phyloP scores from a whole-genome alignment of 2,113 vertebrate genomes.

The Scomber japonicus region DNA sequence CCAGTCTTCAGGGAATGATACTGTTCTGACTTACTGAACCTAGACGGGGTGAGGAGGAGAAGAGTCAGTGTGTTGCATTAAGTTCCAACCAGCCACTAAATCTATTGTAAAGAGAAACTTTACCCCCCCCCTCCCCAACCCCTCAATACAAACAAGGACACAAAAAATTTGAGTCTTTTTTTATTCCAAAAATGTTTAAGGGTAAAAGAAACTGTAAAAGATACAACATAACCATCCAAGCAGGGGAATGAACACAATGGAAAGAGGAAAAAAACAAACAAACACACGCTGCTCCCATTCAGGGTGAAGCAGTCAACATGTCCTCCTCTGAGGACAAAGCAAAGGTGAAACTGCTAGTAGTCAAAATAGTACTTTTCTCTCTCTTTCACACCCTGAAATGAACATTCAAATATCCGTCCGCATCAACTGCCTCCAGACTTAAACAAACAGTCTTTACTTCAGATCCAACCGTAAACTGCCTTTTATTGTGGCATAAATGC shows the following conservation, averaged over 20 bases:
- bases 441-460: conserved; percentile 9
- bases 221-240: conserved; percentile 77
- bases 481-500: conserved; percentile 18
- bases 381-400: conserved; percentile 6
- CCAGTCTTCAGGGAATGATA: background rate
- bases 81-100: background rate
- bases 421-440: conserved; percentile 5
- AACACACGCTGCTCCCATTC: background rate
- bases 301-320: background rate
- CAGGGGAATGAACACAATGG: conserved; percentile 61
- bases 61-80: too few species aligned
- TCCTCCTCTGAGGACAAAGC: conserved; percentile 4
- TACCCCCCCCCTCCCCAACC: too few species aligned
- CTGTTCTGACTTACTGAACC: background rate
- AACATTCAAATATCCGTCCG: background rate
- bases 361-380: conserved; percentile 21
- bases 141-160: conserved; percentile 23
- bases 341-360: conserved; percentile 17
- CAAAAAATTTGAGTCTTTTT: conserved; percentile 65
- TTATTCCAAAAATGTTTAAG: conserved; percentile 80
- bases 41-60: too few species aligned
- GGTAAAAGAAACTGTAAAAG: conserved; percentile 85
- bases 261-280: conserved; percentile 14
- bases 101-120: too few species aligned
- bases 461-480: background rate